Evolutionary conservation across 2,797 vertebrate genomes (phyloP).

Genomic region (Scleropages formosus): DNA sequence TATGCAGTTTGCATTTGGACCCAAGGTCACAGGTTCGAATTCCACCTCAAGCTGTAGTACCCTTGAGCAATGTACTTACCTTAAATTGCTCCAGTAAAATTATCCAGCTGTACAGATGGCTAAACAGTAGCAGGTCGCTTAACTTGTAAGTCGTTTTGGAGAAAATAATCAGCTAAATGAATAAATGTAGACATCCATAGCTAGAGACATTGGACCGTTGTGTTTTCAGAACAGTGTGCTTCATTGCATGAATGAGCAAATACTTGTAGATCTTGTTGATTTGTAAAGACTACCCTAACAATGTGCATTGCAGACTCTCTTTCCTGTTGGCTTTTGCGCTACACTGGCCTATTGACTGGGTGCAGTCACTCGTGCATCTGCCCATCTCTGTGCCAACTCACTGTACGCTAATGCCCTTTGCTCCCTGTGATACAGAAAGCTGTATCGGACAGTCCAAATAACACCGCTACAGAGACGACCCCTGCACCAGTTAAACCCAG

Average conservation of each 20-base stretch:
- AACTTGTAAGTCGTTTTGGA: no score
- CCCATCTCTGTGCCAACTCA: neutral
- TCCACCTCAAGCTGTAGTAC: no score
- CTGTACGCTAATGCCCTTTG: neutral
- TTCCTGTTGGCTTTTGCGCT: neutral
- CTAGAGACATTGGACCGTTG: no score
- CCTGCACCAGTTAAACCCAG: neutral
- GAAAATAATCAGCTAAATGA: no score
- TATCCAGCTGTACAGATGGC: no score
- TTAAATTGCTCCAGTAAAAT: no score
- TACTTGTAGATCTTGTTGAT: neutral
- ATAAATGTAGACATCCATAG: neutral
- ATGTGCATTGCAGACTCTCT: no score
- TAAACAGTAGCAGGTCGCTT: no score
- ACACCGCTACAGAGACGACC: neutral
- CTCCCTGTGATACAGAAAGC: neutral
- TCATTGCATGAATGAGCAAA: neutral
- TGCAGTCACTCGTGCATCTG: neutral
- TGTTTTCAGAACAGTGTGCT: neutral
- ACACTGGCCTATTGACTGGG: neutral
- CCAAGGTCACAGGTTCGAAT: no score
- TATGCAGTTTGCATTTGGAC: no score
- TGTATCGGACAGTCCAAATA: neutral
- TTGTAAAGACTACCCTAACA: neutral
- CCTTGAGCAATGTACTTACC: no score